Base-by-base conservation (phyloP, 1,140 invertebrate species). In the Palaemon carinicauda region DNA sequence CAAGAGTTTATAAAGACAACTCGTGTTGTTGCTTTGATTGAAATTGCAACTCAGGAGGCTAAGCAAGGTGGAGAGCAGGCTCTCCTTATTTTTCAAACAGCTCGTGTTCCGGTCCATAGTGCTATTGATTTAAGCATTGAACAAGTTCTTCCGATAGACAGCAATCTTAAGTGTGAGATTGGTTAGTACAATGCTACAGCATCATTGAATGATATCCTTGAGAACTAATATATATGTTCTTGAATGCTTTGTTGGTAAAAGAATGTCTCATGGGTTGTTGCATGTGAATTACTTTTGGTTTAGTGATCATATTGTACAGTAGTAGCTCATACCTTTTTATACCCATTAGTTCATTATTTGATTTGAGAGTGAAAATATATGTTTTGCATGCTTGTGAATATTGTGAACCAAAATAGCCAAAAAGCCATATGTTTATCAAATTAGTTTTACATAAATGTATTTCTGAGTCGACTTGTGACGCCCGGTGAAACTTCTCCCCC, bases 101-200 rank as follows among this genome's bases (percentile, higher is more conserved):
- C 83, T 3, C 33, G 83, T 7, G 83, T 86, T 24, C 83, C 83
- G 33, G 83, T 86, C 27, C 83, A 86, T 71, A 86, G 83, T 80
- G 77, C 83, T 41, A 86, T 86, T 80, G 83, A 86, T 54, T 75
- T 86, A 24, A 86, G 83, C 69, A 86, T 86, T 54, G 83, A 86
- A 31, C 83, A 80, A 31, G 78, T 86, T 71, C 33, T 86, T 54
- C 83, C 83, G 15, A 80, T 86, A 21, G 83, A 86, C 83, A 86
- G 17, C 56, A 86, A 79, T 79, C 83, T 86, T 31, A 86, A 86
- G 27, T 86, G 83, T 86, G 83, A 86, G 73, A 79, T 86, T 86
- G 83, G 83, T 86, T 50, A 86, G 83, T 86, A 79, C n/a, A n/a
- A n/a, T 21, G 5, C 0, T 24, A 24, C 17, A 52, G 3, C n/a